Conservation (phyloP, 2,113 vertebrate species). For the Loxodonta africana region DNA sequence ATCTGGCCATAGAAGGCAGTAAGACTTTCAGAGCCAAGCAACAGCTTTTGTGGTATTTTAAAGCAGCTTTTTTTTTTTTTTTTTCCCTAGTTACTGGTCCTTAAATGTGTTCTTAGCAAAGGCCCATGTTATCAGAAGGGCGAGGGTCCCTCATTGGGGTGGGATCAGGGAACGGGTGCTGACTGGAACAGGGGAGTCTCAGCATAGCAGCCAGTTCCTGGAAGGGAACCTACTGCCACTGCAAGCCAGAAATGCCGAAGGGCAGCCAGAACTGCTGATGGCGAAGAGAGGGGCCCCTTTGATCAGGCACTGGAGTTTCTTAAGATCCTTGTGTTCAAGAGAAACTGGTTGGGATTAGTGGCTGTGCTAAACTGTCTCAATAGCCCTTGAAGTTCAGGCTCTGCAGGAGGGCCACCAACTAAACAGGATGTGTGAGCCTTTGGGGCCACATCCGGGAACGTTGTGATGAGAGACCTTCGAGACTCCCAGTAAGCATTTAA, state of each 20-base stretch:
- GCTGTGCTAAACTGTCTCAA: neutral
- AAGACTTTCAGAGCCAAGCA: neutral
- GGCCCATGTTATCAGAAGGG: neutral
- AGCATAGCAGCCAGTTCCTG: neutral
- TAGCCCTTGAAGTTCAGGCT: neutral
- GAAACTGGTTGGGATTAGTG: neutral
- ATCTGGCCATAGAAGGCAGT: neutral
- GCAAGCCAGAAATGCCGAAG: neutral
- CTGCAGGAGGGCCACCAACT: neutral
- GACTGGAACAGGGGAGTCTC: neutral
- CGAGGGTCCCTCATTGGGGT: neutral
- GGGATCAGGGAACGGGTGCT: neutral
- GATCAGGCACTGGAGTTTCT: neutral
- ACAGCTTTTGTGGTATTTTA: conserved; percentile 48
- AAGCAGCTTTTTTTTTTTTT: neutral
- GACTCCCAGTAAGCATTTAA: neutral
- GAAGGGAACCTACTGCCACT: neutral
- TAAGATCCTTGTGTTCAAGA: neutral
- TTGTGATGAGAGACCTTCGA: neutral
- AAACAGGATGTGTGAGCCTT: neutral
- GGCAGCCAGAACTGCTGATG: neutral
- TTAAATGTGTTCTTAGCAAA: neutral
- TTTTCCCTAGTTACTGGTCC: neutral
- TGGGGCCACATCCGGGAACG: neutral
- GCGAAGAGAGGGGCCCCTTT: neutral